Base-by-base conservation (phyloP, 1,140 invertebrate genomes). In the Chrysomallon squamiferum region DNA sequence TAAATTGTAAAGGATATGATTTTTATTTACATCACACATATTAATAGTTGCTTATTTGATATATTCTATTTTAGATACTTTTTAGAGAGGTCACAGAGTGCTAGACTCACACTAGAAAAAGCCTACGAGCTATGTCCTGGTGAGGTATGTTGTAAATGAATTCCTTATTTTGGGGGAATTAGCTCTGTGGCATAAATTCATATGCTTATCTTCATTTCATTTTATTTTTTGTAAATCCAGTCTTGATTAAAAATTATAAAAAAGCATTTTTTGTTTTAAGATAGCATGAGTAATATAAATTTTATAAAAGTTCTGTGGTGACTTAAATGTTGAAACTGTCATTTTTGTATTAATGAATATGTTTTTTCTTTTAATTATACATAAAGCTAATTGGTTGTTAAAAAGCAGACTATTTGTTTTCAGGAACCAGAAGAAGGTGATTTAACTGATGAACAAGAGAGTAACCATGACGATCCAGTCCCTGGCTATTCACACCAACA, bases 81-180 rank as follows among this genome's bases (percentile, higher is more conserved):
- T 86, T 85, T 98, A 47, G 95, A 98, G 82, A 88, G 96, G 61
- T 97, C 95, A 61, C 94, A 94, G 75, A 96, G 94, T 72, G 96
- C 96, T 0, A 90, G 93, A 61, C 92, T 95, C 78, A 96, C 93
- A 0, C 87, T 97, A 43, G 92, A 95, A 69, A 90, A 91, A 80
- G 94, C 94, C 2, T 89, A 89, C 61, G 92, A 94, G 80, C 85
- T 95, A 2, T 92, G 92, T 77, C 92, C 93, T 5, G 92, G 93
- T 72, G 91, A 92, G 73, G 92, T 93, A 81, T 85, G 78, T 77
- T 52, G n/a, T n/a, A n/a, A n/a, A n/a, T n/a, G n/a, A n/a, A n/a
- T n/a, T 11, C 33, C 38, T 15, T 50, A 38, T 43, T 3, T 0
- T n/a, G 7, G 15, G 15, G 38, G 15, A 18, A 33, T 25, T 66